Conservation (phyloP, 2,888 invertebrate genomes). For the Helicoverpa assulta region DNA sequence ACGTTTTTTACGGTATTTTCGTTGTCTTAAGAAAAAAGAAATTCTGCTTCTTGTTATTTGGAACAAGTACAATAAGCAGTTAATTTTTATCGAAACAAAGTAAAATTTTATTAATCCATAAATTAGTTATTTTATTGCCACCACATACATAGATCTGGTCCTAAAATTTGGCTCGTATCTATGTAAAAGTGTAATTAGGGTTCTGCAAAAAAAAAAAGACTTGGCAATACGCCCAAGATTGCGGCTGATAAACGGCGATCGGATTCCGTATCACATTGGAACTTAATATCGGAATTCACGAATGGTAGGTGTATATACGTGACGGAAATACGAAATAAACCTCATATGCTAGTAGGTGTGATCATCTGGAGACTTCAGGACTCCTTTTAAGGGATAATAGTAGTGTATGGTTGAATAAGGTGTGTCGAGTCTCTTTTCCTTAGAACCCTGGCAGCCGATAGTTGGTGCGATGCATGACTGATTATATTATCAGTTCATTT, state of each 20-base stretch:
- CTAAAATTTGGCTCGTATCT: slow-evolving; percentile 9
- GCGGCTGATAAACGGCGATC: slow-evolving; percentile 29
- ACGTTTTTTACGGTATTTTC: no score
- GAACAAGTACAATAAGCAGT: no score
- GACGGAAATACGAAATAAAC: neutral
- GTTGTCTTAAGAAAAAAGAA: no score
- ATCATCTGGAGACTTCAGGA: slow-evolving; percentile 20
- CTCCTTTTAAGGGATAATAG: neutral
- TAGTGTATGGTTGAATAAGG: no score
- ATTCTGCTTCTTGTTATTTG: no score
- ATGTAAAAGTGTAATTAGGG: slow-evolving; percentile 30
- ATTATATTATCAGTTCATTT: no score
- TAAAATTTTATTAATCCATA: no score
- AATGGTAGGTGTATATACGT: slow-evolving; percentile 23
- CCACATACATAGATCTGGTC: neutral
- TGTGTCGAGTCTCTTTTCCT: neutral
- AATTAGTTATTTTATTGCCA: no score
- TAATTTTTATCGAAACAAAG: no score
- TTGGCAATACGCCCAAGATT: slow-evolving; percentile 31
- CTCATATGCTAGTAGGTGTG: slow-evolving; percentile 13
- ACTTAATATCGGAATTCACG: slow-evolving; percentile 39
- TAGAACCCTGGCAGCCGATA: no score
- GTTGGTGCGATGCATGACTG: no score
- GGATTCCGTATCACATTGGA: slow-evolving; percentile 25
- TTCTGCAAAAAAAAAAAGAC: slow-evolving; percentile 9